Base-by-base conservation (phyloP, 2,888 invertebrate species). In the Micropterix aruncella region DNA sequence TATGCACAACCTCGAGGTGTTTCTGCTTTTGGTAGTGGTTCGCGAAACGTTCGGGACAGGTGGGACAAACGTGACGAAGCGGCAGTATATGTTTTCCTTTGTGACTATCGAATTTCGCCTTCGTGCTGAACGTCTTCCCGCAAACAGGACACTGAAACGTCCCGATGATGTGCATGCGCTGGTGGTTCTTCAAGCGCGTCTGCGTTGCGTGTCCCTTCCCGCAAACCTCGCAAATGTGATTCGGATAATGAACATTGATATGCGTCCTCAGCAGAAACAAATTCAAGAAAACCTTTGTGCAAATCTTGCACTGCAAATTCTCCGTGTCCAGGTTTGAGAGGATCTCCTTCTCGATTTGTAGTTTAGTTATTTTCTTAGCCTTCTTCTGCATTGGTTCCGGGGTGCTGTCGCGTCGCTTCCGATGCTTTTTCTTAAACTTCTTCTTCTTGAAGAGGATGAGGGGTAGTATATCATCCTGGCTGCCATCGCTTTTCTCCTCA, bases 201-300 rank as follows among this genome's bases (percentile, higher is more conserved):
- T 65, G 66, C 0, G 73, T 73, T 1, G 73, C 74, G 46, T 74
- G 74, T 0, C 69, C 70, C 44, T 74, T 74, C 0, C 70, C 70
- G 46, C 74, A 74, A 48, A 60, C 67, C 44, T 70, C 66, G 44
- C 74, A 74, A 1, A 70, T 68, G 47, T 70, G 66, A 41, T 69
- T 65, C 0, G 69, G 69, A 27, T 68, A 73, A 9, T 74, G 73
- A 0, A 66, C 54, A 19, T 73, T 74, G 66, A 74, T 74, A 46
- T 74, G 74, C 0, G 66, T 69, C 38, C 69, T 70, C 1, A 70
- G 45, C 44, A 57, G 64, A 12, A 69, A 68, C 37, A 62, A 70
- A 40, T 70, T 70, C 0, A 70, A 40, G 42, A 70, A 70, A 0
- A 38, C 38, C 15, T 12, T 15, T 38, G n/a, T 5, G 16, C 38